Conservation (phyloP, 2,113 vertebrate species). For the Forbesichthys papilliferus region DNA sequence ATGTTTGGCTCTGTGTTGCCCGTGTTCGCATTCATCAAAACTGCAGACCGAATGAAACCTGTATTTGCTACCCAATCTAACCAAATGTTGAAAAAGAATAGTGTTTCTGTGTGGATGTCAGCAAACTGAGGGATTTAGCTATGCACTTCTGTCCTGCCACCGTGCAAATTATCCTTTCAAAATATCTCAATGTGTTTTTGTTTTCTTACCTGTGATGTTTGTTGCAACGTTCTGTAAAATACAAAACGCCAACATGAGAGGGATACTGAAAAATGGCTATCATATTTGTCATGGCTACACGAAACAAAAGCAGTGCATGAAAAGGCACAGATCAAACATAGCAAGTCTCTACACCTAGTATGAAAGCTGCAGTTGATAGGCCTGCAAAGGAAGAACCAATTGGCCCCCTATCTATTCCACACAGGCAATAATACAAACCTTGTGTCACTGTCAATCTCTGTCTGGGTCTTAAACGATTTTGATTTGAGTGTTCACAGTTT, state of each 20-base stretch:
- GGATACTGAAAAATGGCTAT: constrained; percentile 32
- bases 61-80: too few species aligned
- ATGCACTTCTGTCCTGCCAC: too few species aligned
- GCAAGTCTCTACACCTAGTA: constrained; percentile 64
- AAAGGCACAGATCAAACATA: constrained; percentile 72
- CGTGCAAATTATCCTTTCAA: too few species aligned
- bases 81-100: too few species aligned
- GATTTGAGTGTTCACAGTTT: not conserved
- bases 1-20: too few species aligned
- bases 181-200: too few species aligned
- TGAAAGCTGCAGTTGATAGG: constrained; percentile 17
- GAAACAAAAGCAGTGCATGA: constrained; percentile 69
- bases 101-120: too few species aligned
- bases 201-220: constrained; percentile 2
- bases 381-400: constrained; percentile 4
- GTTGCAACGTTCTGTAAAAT: constrained; percentile 14
- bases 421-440: constrained; percentile 13
- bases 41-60: too few species aligned
- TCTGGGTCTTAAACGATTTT: too few species aligned
- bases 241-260: not conserved
- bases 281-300: constrained; percentile 34
- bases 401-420: constrained; percentile 18
- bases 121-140: too few species aligned
- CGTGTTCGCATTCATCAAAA: too few species aligned
- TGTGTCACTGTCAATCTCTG: not conserved